Conservation (phyloP, 2,113 vertebrate species). For the Ancistrus triradiatus region DNA sequence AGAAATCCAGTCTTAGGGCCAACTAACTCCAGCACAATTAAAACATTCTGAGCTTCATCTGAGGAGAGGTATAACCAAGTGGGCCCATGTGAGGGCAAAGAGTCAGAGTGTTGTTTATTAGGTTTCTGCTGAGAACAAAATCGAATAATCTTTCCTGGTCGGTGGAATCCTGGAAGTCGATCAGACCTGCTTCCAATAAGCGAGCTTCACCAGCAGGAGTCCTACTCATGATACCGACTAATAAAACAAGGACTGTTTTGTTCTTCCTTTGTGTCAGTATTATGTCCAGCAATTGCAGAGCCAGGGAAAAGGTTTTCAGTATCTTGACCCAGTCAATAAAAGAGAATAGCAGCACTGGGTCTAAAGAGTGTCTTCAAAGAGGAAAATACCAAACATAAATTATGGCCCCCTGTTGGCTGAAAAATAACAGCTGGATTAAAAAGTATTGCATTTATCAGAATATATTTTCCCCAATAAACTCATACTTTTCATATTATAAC, state of each 20-base stretch:
- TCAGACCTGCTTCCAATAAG: slow-evolving; percentile 49
- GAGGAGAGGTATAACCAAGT: slow-evolving; percentile 11
- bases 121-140: slow-evolving; percentile 8
- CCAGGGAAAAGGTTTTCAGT: slow-evolving; percentile 53
- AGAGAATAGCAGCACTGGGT: slow-evolving; percentile 31
- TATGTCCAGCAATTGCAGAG: slow-evolving; percentile 48
- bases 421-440: slow-evolving; percentile 23
- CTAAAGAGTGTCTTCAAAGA: slow-evolving; percentile 43
- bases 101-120: slow-evolving; percentile 37
- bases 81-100: slow-evolving; percentile 8
- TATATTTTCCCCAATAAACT: not conserved
- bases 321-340: slow-evolving; percentile 55
- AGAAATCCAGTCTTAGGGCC: no score
- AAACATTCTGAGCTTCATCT: slow-evolving; percentile 2
- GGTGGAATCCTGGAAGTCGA: slow-evolving; percentile 15
- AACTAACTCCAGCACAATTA: no score
- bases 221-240: slow-evolving; percentile 57
- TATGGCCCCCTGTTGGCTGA: slow-evolving; percentile 22
- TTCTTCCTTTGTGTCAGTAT: slow-evolving; percentile 55
- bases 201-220: slow-evolving; percentile 30
- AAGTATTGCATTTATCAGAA: not conserved
- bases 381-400: slow-evolving; percentile 48
- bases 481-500: slow-evolving; percentile 5
- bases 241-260: slow-evolving; percentile 57
- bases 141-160: slow-evolving; percentile 10